These are phyloP conservation scores for Otus sunia DNA, from an alignment of 2,113 vertebrate species.

Conservation along the genomic window DNA sequence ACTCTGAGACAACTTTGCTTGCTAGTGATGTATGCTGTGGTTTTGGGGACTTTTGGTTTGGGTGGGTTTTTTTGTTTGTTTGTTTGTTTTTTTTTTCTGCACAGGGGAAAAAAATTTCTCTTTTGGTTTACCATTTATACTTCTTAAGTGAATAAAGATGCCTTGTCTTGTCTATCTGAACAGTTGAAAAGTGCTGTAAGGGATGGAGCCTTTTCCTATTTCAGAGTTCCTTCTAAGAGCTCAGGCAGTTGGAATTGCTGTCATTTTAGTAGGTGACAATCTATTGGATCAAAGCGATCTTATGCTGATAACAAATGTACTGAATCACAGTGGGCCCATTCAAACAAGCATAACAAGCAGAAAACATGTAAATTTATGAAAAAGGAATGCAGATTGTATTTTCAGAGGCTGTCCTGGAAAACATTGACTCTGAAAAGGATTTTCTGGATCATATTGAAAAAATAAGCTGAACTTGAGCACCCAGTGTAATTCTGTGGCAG, in stretches of 20 bases:
- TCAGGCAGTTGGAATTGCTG: background rate
- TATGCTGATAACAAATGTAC: background rate
- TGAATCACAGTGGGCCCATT: background rate
- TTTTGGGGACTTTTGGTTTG: too few species aligned
- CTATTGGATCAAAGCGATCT: background rate
- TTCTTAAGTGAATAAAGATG: background rate
- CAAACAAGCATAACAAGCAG: background rate
- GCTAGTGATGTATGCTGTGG: background rate
- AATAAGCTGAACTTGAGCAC: background rate
- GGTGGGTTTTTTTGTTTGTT: too few species aligned
- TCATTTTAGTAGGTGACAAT: background rate
- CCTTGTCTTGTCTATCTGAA: background rate
- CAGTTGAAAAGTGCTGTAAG: background rate
- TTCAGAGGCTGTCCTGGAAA: background rate
- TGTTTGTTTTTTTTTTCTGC: background rate
- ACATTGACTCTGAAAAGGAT: background rate
- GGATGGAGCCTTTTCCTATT: background rate
- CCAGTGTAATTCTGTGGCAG: background rate
- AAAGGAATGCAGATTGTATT: background rate
- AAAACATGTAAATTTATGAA: background rate
- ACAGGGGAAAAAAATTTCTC: background rate
- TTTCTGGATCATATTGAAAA: background rate
- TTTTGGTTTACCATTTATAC: background rate
- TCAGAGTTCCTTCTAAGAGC: background rate
- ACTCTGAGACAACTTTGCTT: background rate